Evolutionary conservation across 2,888 invertebrate genomes (phyloP), one percentile per base, ranked within the genome.

Genomic region (Drosophila prostipennis): DNA sequence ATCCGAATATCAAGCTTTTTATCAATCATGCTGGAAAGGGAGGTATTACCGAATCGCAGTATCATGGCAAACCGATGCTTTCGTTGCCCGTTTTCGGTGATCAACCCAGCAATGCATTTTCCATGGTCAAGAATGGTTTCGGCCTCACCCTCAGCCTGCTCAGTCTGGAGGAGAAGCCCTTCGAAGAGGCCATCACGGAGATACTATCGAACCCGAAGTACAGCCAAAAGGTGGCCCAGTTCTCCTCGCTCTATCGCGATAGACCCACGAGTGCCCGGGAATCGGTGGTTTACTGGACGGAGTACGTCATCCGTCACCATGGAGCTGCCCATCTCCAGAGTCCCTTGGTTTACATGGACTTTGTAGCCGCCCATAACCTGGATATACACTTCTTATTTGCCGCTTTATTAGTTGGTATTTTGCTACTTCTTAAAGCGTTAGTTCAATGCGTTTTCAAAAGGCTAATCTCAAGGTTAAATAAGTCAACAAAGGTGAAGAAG

Each of bases 1-100:
- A 94, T 89, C 93, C 93, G 0, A 94, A 94, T 57, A 79, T 93
- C 7, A 93, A 92, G 80, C 87, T 94, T 2, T 95, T 95, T 78
- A 93, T 95, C 78, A 93, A 94, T 0, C 95, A 95, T 78, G 95
- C 95, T 10, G 95, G 95, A 1, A 92, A 94, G 69, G 94, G 95
- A 68, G 94, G 94, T 49, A 92, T 94, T 1, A 93, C 93, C 79
- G 95, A 95, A 89, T 93, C 94, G 0, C 92, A 93, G 26, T 94
- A 92, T 82, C 92, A 94, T 77, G 94, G 93, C 14, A 93, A 94
- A 0, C 94, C 94, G 2, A 90, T 91, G 89, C 52, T 91, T 19
- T 90, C 89, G 0, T 72, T 91, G 10, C 91, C 91, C 4, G 58
- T 90, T 3, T 89, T 90, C 46, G 91, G 79, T 0, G 91, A 91